Evolutionary conservation across 2,797 vertebrate genomes (phyloP).

Genomic region (Halcyon badia): DNA sequence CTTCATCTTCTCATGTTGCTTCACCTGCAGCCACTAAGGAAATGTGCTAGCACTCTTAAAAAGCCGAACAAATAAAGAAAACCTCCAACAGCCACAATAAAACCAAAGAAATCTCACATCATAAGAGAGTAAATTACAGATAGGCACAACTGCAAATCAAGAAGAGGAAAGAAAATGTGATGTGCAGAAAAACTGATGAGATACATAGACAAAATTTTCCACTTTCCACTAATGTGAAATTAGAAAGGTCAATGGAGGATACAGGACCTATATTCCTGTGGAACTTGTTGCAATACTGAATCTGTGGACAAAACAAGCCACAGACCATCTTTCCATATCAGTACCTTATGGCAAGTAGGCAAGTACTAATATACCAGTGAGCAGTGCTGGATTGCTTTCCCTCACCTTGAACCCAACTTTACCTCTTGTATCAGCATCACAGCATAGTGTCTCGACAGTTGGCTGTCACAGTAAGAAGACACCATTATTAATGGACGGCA

Average conservation of each 20-base stretch:
- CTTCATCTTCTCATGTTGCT: neutral
- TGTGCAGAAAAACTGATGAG: neutral
- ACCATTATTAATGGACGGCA: neutral
- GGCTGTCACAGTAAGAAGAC: neutral
- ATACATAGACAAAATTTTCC: neutral
- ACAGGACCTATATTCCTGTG: neutral
- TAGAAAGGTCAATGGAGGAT: neutral
- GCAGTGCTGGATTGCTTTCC: neutral
- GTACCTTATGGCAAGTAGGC: neutral
- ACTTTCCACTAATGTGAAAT: neutral
- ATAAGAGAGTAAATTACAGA: neutral
- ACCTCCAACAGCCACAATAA: neutral
- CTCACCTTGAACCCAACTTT: neutral
- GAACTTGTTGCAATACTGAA: neutral
- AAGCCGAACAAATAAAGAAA: neutral
- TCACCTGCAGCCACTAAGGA: neutral
- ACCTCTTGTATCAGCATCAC: neutral
- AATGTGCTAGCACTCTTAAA: neutral
- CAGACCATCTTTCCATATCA: neutral
- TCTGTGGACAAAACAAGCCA: neutral
- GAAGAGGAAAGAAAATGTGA: neutral
- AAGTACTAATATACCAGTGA: neutral
- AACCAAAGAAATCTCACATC: neutral
- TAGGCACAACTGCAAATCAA: fast-evolving
- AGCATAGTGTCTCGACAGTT: neutral